Conservation (phyloP, 1,140 invertebrate species). For the Drosophila littoralis region DNA sequence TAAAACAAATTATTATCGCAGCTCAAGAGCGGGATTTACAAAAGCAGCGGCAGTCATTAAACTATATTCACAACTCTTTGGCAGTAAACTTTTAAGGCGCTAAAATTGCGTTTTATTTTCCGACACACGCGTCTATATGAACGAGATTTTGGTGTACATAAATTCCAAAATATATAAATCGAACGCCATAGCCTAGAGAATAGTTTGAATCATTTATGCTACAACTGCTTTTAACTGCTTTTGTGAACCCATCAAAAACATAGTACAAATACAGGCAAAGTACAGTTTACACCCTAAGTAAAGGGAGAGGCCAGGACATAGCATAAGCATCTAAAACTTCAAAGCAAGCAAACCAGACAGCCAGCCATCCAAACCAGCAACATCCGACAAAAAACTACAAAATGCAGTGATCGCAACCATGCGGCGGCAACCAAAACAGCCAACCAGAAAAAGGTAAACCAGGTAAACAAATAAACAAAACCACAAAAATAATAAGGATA, state of each 20-base stretch:
- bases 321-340: conserved; percentile 54
- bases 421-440: conserved; percentile 26
- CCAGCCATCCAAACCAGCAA: conserved; percentile 29
- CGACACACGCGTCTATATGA: conserved; percentile 23
- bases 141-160: conserved; percentile 49
- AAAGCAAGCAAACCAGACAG: conserved; percentile 25
- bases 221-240: conserved; percentile 34
- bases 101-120: conserved; percentile 51
- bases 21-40: neutral
- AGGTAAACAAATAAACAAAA: conserved; percentile 22
- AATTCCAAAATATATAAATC: conserved; percentile 57
- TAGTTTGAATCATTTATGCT: conserved; percentile 46
- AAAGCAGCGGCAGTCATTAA: conserved; percentile 45
- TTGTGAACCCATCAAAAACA: neutral
- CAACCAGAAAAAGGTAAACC: conserved; percentile 39
- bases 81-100: conserved; percentile 38
- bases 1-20: conserved; percentile 1
- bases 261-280: conserved; percentile 32
- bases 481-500: conserved; percentile 20
- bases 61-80: conserved; percentile 24
- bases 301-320: conserved; percentile 43
- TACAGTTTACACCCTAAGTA: conserved; percentile 67
- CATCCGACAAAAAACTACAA: conserved; percentile 19
- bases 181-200: conserved; percentile 59
- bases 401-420: conserved; percentile 27